A percentile compares a stretch with the other conserved stretches of the same genome.
phyloP scores from a whole-genome alignment of 2,113 vertebrate species.

The Mobula birostris region DNA sequence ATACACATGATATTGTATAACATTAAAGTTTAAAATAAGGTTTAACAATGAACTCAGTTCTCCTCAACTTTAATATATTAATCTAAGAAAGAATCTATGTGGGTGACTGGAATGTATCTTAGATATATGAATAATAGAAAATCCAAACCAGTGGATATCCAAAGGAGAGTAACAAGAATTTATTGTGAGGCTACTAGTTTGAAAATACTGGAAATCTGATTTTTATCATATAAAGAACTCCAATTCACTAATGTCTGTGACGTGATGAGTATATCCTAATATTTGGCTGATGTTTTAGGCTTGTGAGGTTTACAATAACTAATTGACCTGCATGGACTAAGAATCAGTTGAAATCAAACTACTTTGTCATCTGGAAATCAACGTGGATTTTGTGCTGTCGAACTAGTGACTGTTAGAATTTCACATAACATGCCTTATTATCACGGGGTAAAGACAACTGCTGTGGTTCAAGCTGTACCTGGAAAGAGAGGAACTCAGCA shows the following conservation, averaged over 20 bases:
- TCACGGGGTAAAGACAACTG: no score
- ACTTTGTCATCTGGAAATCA: neutral
- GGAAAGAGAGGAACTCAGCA: neutral
- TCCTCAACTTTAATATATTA: neutral
- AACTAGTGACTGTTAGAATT: neutral
- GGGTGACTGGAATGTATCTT: neutral
- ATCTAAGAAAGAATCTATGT: no score
- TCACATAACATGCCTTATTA: neutral
- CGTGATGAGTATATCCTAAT: neutral
- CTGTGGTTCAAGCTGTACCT: neutral
- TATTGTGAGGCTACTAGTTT: neutral
- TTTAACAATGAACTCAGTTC: neutral
- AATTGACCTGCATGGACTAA: neutral
- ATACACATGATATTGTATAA: neutral
- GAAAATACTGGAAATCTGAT: neutral
- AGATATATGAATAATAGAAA: neutral
- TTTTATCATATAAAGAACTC: neutral
- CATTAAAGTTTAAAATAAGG: neutral
- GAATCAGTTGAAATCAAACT: neutral
- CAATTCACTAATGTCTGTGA: neutral
- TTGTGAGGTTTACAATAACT: neutral
- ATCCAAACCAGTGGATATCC: neutral
- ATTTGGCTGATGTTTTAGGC: neutral
- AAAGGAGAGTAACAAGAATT: neutral
- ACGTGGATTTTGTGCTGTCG: neutral